phyloP scores from a whole-genome alignment of 2,113 vertebrate species.

The Clarias gariepinus region DNA sequence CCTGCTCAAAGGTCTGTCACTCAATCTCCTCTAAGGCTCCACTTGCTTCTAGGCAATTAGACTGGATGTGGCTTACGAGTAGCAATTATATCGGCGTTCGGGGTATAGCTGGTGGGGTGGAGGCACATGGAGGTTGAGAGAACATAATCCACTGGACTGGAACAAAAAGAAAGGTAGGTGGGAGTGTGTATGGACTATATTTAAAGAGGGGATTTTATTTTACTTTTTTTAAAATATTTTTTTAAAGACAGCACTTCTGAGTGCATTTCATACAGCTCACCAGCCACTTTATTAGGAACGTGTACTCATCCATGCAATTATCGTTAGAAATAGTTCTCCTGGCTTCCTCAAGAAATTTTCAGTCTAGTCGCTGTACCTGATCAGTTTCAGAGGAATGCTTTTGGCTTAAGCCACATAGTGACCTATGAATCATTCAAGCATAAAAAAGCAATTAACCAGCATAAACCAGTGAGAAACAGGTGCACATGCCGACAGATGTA shows the following conservation, averaged over 20 bases:
- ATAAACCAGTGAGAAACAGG: no score
- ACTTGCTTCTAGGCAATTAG: background rate
- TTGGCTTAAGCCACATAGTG: no score
- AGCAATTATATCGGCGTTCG: background rate
- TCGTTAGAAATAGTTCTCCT: no score
- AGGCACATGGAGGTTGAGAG: background rate
- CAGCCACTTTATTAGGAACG: background rate
- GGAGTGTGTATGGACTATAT: no score
- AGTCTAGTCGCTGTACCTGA: no score
- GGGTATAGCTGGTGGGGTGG: background rate
- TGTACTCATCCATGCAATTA: background rate
- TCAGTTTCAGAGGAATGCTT: no score
- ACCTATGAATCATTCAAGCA: no score
- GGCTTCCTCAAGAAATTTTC: no score
- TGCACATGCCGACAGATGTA: no score
- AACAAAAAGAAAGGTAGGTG: background rate
- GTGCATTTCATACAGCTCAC: background rate
- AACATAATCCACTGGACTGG: background rate
- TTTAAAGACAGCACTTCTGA: background rate
- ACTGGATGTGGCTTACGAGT: background rate
- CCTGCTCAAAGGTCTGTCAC: slow-evolving; percentile 23
- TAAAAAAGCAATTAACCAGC: no score
- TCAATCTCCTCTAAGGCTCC: background rate
- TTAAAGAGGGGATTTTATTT: no score
- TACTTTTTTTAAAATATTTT: no score